Percentiles rank a stretch among this genome's conserved stretches.
Evolutionary conservation across 2,888 invertebrate species (phyloP).

Genomic region (Lottia gigantea): DNA sequence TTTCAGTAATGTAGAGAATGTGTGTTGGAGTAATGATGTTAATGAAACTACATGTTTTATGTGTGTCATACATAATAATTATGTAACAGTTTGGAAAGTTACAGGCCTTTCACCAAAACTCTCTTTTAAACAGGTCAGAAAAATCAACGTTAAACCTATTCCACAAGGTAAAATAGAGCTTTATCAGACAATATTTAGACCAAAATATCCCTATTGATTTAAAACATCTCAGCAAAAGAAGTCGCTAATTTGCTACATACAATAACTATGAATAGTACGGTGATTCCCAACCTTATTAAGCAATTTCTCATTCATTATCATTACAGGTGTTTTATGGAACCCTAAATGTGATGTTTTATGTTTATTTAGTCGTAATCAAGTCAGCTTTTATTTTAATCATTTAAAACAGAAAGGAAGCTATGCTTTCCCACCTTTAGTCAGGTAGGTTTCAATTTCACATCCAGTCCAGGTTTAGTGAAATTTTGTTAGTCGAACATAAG

Average conservation of each 20-base stretch:
- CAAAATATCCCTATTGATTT: too few species aligned
- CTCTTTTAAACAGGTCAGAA: constrained; percentile 61
- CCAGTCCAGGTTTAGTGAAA: background rate
- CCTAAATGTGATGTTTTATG: constrained; percentile 60
- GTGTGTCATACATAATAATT: constrained; percentile 58
- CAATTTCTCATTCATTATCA: background rate
- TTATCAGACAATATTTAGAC: too few species aligned
- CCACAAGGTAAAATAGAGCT: constrained; percentile 52
- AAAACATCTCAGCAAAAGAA: background rate
- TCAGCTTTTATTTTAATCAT: constrained; percentile 61
- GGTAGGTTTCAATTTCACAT: constrained; percentile 33
- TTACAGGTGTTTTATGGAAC: constrained; percentile 62
- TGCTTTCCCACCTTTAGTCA: constrained; percentile 58
- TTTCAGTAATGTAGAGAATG: constrained; percentile 41
- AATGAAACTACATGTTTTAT: constrained; percentile 51
- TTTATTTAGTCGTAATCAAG: constrained; percentile 56
- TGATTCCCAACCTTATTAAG: too few species aligned
- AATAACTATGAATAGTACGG: too few species aligned
- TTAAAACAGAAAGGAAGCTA: constrained; percentile 54
- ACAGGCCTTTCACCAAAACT: constrained; percentile 54
- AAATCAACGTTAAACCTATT: constrained; percentile 60
- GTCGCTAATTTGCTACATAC: too few species aligned
- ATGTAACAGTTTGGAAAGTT: constrained; percentile 62
- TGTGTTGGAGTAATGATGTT: constrained; percentile 53
- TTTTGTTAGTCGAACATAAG: too few species aligned